Base-by-base conservation (phyloP, 2,888 invertebrate genomes). In the Aspidiotus destructor region DNA sequence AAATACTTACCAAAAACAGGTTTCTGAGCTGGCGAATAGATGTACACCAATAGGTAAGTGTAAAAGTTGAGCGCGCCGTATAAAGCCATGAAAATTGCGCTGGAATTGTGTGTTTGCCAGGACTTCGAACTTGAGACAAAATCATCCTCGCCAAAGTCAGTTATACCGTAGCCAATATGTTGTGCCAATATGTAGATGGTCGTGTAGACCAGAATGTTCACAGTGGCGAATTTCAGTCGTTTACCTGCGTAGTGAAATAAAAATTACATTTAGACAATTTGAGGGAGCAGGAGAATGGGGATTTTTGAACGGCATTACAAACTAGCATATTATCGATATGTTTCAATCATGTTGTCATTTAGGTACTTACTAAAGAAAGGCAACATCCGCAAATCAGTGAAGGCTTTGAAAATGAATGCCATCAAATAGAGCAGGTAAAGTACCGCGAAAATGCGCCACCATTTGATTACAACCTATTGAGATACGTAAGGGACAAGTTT, bases 51-150 rank as follows among this genome's bases (percentile, higher is more conserved):
- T 8, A 90, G 88, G 78, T 90, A 95, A 72, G 96, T 79, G 78
- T 96, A 95, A 77, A 95, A 91, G 80, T 97, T 97, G 68, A 95
- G 82, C 58, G 96, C 81, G 41, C 94, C 93, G 77, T 96, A 96
- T 73, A 94, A 87, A 6, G 93, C 89, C 88, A 97, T 93, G 79
- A 97, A 97, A 73, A 96, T 92, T 8, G 92, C 92, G 0, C 94
- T 95, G 73, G 91, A 94, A 74, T 87, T 86, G 77, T 94, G 93
- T 76, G 88, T 89, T 53, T 91, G 89, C 28, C 88, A 86, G n/a
- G 58, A 58, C 48, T 42, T 67, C 17, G 95, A 82, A 70, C 90
- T 87, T 10, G 93, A 87, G 0, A 94, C 92, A 81, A 96, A 96
- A 79, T 93, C 93, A 78, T 96, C 95, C 78, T 96, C 92, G 68